These are phyloP conservation scores for Pelodytes ibericus DNA, from an alignment of 2,797 vertebrate species.

Conservation along the genomic window DNA sequence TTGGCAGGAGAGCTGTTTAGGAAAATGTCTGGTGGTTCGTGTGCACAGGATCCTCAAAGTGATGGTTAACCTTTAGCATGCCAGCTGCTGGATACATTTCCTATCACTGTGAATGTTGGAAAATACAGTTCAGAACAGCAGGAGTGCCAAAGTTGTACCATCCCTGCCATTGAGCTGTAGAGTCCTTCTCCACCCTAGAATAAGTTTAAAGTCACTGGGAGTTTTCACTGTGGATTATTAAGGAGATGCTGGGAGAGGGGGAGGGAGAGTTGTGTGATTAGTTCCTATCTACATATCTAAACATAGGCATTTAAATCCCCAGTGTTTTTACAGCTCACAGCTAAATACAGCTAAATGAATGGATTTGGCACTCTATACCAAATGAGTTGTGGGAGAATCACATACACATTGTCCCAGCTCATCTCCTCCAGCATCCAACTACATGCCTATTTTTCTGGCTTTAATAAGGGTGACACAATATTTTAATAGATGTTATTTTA, in stretches of 20 bases:
- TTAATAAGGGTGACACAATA: too few species aligned
- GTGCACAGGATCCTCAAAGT: too few species aligned
- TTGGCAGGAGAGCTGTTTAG: constrained; percentile 11
- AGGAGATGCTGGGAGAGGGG: constrained; percentile 15
- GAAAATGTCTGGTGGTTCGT: too few species aligned
- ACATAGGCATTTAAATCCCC: constrained; percentile 52
- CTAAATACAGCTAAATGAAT: constrained; percentile 39
- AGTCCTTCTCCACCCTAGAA: neutral
- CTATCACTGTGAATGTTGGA: too few species aligned
- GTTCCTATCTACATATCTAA: constrained; percentile 54
- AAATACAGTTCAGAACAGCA: too few species aligned
- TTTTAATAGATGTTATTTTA: too few species aligned
- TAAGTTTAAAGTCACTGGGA: constrained; percentile 34
- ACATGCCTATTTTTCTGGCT: too few species aligned
- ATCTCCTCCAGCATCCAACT: neutral
- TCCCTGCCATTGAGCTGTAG: neutral
- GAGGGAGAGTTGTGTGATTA: constrained; percentile 30
- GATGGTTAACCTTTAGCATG: too few species aligned
- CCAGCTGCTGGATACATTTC: too few species aligned
- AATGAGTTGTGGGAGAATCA: constrained; percentile 17
- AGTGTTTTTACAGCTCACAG: constrained; percentile 29
- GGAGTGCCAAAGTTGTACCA: too few species aligned
- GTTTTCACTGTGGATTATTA: constrained; percentile 22
- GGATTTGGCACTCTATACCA: constrained; percentile 35
- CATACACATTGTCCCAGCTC: constrained; percentile 11